These are phyloP conservation scores for Felis catus DNA, from an alignment of 2,113 vertebrate species.

Conservation along the genomic window F.catus_Fca126_mat1.0 CM031423.1:65334501-65335000, in stretches of 20 bases:
- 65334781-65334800: not conserved
- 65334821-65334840: not conserved
- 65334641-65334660: not conserved
- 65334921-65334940: not conserved
- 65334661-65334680: not conserved
- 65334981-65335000: not conserved
- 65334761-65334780: not conserved
- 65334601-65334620: not conserved
- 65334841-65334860: not conserved
- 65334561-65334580: not conserved
- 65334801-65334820: not conserved
- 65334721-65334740: too few species aligned
- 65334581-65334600: not conserved
- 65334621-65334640: not conserved
- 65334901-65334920: slow-evolving; percentile 28
- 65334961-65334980: not conserved
- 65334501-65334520: not conserved
- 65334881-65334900: not conserved
- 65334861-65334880: not conserved
- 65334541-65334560: not conserved
- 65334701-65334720: too few species aligned
- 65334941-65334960: not conserved
- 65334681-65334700: not conserved
- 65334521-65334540: not conserved
- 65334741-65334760: not conserved